These are phyloP conservation scores for Rallus limicola DNA, from an alignment of 2,113 vertebrate genomes.

Conservation along the genomic window DNA sequence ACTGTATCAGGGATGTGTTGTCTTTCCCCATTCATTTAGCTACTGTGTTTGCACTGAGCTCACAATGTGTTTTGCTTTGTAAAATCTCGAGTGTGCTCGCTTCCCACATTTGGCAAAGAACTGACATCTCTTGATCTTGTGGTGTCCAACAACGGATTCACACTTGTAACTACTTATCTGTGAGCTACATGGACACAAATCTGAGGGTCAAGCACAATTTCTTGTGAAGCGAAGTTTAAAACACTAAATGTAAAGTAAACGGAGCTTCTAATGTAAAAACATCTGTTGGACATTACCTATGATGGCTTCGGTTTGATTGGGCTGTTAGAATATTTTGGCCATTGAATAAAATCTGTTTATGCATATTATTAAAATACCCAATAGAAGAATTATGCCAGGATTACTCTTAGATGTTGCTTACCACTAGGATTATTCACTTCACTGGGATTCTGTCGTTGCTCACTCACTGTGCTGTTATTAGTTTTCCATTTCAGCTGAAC, in stretches of 20 bases:
- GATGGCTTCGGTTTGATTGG: neutral
- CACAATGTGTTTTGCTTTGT: neutral
- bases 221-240: neutral
- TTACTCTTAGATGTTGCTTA: neutral
- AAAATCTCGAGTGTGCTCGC: neutral
- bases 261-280: neutral
- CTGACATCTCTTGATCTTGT: neutral
- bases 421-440: neutral
- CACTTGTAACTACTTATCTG: neutral
- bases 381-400: neutral
- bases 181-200: neutral
- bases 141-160: neutral
- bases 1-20: neutral
- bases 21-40: neutral
- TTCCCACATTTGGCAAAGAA: neutral
- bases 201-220: neutral
- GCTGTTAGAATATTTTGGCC: neutral
- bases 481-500: neutral
- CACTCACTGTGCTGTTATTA: neutral
- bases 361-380: neutral
- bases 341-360: neutral
- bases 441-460: neutral
- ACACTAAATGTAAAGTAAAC: neutral
- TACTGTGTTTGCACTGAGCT: neutral
- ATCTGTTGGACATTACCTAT: rapidly evolving